Percentiles rank a stretch among this genome's conserved stretches.
Evolutionary conservation across 2,888 invertebrate genomes (phyloP).

Genomic region (Dysmachus trigonus): DNA sequence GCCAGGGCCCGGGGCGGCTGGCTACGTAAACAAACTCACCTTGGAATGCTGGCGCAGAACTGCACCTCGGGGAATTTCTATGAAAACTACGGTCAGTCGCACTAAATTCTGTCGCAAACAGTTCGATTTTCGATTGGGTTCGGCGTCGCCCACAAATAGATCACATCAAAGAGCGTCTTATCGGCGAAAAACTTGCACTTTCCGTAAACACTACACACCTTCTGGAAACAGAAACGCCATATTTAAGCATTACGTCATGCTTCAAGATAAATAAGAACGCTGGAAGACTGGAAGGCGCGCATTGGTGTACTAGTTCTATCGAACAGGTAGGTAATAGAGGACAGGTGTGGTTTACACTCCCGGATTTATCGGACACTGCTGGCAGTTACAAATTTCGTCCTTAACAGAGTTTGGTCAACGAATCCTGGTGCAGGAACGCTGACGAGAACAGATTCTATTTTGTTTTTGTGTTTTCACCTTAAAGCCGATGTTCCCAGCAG

Average conservation of each 20-base stretch:
- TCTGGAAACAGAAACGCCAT: slow-evolving; percentile 44
- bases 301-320: background rate
- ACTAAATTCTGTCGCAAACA: background rate
- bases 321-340: background rate
- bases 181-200: slow-evolving; percentile 22
- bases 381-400: background rate
- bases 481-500: no score
- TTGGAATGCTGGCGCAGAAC: background rate
- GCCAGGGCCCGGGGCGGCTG: background rate
- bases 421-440: no score
- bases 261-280: slow-evolving; percentile 41
- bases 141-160: background rate
- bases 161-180: slow-evolving; percentile 5
- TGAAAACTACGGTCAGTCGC: background rate
- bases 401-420: background rate
- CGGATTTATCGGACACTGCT: background rate
- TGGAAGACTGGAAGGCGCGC: slow-evolving; percentile 8
- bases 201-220: slow-evolving; percentile 39
- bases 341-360: background rate
- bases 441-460: no score
- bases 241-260: slow-evolving; percentile 47
- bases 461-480: no score
- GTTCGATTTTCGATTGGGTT: background rate
- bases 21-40: slow-evolving; percentile 25
- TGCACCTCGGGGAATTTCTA: background rate